Conservation (phyloP, 2,888 invertebrate genomes). For the Exephanes ischioxanthus region DNA sequence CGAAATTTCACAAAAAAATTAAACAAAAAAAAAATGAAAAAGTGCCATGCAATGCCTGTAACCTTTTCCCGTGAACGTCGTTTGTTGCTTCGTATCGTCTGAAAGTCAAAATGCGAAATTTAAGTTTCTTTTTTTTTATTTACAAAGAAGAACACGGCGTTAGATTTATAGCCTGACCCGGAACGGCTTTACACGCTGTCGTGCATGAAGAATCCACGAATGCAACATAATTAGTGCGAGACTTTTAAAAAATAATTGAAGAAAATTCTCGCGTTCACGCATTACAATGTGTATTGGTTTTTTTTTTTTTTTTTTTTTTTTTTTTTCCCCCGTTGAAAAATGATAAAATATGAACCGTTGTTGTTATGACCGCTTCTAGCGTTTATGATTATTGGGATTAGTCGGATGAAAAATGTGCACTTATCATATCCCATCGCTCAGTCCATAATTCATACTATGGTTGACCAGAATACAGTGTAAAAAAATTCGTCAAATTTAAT, state of each 20-base stretch:
- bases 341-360: slow-evolving; percentile 1
- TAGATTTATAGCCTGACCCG: neutral
- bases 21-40: slow-evolving; percentile 16
- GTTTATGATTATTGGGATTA: slow-evolving; percentile 29
- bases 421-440: slow-evolving; percentile 2
- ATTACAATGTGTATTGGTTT: neutral
- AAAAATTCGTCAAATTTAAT: too few species aligned
- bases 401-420: slow-evolving; percentile 32
- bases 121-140: neutral
- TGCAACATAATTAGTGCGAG: slow-evolving; percentile 37
- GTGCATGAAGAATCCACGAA: slow-evolving; percentile 55
- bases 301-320: slow-evolving; percentile 9
- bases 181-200: slow-evolving; percentile 40
- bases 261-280: neutral
- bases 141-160: neutral
- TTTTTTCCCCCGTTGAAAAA: neutral
- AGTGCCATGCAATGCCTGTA: slow-evolving; percentile 62
- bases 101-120: slow-evolving; percentile 18
- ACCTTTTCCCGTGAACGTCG: slow-evolving; percentile 50
- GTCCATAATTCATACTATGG: neutral
- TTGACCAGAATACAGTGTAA: too few species aligned
- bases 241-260: neutral
- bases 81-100: slow-evolving; percentile 59
- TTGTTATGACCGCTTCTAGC: slow-evolving; percentile 20
- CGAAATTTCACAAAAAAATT: slow-evolving; percentile 45